Evolutionary conservation across 2,797 vertebrate species (phyloP), one percentile per base, ranked within the genome.

Genomic region (Alosa sapidissima): DNA sequence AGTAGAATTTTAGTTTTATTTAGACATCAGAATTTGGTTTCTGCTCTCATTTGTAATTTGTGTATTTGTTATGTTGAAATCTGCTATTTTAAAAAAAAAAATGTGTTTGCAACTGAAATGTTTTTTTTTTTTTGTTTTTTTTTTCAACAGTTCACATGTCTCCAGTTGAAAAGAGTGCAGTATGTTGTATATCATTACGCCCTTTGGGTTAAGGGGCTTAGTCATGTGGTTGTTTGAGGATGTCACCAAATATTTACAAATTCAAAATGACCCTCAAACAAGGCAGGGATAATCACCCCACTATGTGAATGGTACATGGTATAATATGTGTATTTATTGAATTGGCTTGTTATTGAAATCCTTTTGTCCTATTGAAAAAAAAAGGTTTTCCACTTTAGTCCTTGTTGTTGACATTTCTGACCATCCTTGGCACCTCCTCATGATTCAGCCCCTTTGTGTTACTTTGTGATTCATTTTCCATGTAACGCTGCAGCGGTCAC

Each of bases 391-490:
- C 33, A 13, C 36, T 45, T 19, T 45, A 45, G 36, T 75, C 14
- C 0, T 33, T 16, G 65, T 9, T 78, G 36, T 78, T 78, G 72
- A 21, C 72, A 47, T 72, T 72, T 72, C 13, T 9, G 2, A 14
- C 36, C 68, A 45, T 78, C 41, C 36, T 78, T 78, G 72, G 36
- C 16, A 47, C 72, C 36, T 24, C 60, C 60, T 78, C 41, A 47
- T 78, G 72, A 78, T 45, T 41, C 16, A 36, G 41, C 36, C 16
- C 72, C 36, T 47, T 65, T 2, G 19, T 19, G 33, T 72, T 28
- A 72, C 65, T 36, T 78, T 78, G 72, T 78, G 72, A 78, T 47
- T 36, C 72, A 45, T 78, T 41, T 78, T 78, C 72, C 72, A 78
- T 78, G 72, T 78, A 21, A 78, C 36, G 72, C 72, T 78, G 72